Conservation (phyloP, 1,140 invertebrate species). For the Drosophila persimilis region DNA sequence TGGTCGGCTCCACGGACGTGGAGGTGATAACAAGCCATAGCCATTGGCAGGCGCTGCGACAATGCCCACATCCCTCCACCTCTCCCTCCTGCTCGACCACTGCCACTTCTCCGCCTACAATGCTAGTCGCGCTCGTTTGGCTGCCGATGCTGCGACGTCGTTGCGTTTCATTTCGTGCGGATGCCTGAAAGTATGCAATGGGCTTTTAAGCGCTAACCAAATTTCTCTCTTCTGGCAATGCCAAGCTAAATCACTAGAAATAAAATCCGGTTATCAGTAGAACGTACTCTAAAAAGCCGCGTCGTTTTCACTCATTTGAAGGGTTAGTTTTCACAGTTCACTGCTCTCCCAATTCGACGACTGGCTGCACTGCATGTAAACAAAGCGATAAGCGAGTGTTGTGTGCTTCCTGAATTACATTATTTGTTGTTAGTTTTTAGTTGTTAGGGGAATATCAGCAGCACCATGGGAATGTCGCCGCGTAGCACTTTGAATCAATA, state of each 20-base stretch:
- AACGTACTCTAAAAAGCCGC: neutral
- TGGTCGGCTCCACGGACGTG: conserved; percentile 89
- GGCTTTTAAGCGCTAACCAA: conserved; percentile 2
- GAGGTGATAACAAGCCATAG: conserved; percentile 17
- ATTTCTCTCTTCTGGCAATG: conserved; percentile 15
- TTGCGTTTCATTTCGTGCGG: conserved; percentile 17
- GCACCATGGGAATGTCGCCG: no score
- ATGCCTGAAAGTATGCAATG: conserved; percentile 59
- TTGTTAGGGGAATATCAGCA: no score
- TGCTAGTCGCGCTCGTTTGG: neutral
- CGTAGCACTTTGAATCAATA: neutral
- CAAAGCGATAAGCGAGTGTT: neutral
- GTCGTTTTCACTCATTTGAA: no score
- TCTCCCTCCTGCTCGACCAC: neutral
- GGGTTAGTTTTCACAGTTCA: no score
- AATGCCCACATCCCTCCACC: neutral
- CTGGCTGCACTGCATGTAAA: neutral
- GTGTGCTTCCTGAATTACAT: neutral
- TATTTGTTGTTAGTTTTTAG: neutral
- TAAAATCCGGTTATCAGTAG: neutral
- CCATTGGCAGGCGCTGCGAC: conserved; percentile 23
- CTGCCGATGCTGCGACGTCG: conserved; percentile 38
- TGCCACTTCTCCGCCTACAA: neutral
- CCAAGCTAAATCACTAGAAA: neutral
- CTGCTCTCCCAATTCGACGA: no score